phyloP scores from a whole-genome alignment of 2,797 vertebrate genomes.

The Sebastes matsubarae region DNA sequence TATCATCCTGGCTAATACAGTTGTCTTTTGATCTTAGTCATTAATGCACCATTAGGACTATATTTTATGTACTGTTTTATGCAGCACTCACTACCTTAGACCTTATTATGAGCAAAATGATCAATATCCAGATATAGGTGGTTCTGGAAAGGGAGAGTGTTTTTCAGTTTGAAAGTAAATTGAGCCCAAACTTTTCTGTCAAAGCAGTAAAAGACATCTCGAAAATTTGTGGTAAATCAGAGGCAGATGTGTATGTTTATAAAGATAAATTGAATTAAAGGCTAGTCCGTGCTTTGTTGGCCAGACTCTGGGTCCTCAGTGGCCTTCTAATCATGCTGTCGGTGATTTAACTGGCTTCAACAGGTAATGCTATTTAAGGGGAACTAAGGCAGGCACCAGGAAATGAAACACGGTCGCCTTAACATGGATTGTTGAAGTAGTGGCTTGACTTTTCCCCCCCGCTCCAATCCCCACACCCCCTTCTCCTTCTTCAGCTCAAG shows the following conservation, averaged over 20 bases:
- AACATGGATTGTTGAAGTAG: constrained; percentile 73
- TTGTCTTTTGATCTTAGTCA: constrained; percentile 77
- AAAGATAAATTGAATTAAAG: constrained; percentile 85
- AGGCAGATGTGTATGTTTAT: constrained; percentile 83
- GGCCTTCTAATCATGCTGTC: constrained; percentile 80
- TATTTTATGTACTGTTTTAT: constrained; percentile 79
- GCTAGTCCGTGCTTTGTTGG: constrained; percentile 73
- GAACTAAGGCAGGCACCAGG: constrained; percentile 81
- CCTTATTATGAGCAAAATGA: constrained; percentile 69
- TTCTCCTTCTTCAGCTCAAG: constrained; percentile 32
- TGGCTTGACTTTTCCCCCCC: constrained; percentile 47
- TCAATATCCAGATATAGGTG: constrained; percentile 70
- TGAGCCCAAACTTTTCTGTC: constrained; percentile 77
- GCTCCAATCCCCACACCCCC: constrained; percentile 10
- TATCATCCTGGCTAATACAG: constrained; percentile 57
- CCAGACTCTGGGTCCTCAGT: constrained; percentile 71
- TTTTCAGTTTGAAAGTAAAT: constrained; percentile 74
- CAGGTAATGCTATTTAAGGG: constrained; percentile 84
- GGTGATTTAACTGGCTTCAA: constrained; percentile 84
- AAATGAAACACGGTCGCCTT: constrained; percentile 84
- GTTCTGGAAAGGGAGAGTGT: constrained; percentile 63
- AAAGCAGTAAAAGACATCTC: constrained; percentile 79
- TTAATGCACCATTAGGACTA: constrained; percentile 72
- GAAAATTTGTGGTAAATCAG: constrained; percentile 81
- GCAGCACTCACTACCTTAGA: constrained; percentile 69